Conservation (phyloP, 2,888 invertebrate genomes). For the Drosophila greeni region DNA sequence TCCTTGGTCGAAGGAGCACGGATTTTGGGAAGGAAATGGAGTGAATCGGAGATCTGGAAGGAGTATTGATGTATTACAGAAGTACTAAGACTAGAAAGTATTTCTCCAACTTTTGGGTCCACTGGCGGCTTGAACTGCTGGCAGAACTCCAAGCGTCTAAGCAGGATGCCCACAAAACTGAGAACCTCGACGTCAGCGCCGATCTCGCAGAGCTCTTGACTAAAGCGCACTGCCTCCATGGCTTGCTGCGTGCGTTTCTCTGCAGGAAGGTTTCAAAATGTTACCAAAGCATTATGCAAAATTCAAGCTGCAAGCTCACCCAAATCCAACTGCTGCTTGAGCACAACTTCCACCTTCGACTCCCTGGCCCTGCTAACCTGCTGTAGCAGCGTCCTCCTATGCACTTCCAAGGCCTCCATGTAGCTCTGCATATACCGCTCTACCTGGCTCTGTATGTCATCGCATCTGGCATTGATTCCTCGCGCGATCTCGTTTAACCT, state of each 20-base stretch:
- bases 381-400: conserved; percentile 80
- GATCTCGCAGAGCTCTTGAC: conserved; percentile 83
- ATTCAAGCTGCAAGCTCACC: conserved; percentile 52
- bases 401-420: conserved; percentile 82
- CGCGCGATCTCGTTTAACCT: conserved; percentile 79
- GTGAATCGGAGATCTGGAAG: conserved; percentile 78
- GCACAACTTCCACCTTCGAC: conserved; percentile 80
- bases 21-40: conserved; percentile 81
- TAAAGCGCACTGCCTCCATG: conserved; percentile 82
- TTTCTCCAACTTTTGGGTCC: conserved; percentile 73
- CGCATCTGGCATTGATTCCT: conserved; percentile 76
- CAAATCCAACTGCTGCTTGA: conserved; percentile 80
- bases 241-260: conserved; percentile 82
- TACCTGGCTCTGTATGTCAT: conserved; percentile 80
- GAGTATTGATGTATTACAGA: neutral
- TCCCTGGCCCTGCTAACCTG: conserved; percentile 78
- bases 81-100: neutral
- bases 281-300: neutral
- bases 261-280: conserved; percentile 54
- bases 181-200: conserved; percentile 86
- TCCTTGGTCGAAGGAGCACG: conserved; percentile 78
- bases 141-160: conserved; percentile 84
- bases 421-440: conserved; percentile 84
- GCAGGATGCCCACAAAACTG: conserved; percentile 83
- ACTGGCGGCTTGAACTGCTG: conserved; percentile 80